Evolutionary conservation across 2,113 vertebrate species (phyloP), one percentile per base, ranked within the genome.

Genomic region (Carettochelys insculpta): DNA sequence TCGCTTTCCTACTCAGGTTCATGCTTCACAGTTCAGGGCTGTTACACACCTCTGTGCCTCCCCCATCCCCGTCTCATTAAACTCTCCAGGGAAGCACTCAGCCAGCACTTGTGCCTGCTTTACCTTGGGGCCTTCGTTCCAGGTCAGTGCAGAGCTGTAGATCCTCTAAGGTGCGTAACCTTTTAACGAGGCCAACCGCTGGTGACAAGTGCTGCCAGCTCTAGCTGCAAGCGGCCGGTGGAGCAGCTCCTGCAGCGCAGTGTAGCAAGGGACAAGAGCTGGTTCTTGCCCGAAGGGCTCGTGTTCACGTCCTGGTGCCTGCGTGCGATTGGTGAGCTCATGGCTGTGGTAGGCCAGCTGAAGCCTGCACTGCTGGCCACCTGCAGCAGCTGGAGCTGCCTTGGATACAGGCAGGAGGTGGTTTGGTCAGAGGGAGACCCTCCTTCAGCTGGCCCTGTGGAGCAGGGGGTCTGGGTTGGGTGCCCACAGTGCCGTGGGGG

Each of bases 241-340:
- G 84, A 50, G 80, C 78, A 3, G 0, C 0, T 4, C 31, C 75
- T 58, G 25, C 68, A 65, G 43, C 31, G n/a, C n/a, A n/a, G n/a
- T n/a, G 24, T 4, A 1, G n/a, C 3, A 0, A 4, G 43, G 25
- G 61, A 43, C 0, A 0, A 20, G 41, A 8, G 50, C 0, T 0
- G 41, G 80, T 87, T 85, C 52, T 41, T 54, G 14, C 50, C 27
- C 65, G 51, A 38, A 0, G 8, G 41, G 38, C 76, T 71, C 2
- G 5, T 52, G 68, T n/a, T 87, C 80, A 79, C 45, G 50, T 41
- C 29, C 1, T 0, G 0, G 27, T 0, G 0, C 90, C 76, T 0
- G 0, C 77, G 25, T 50, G 84, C n/a, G 52, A 73, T 34, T 52
- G 38, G 34, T 31, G 34, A 38, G n/a, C 8, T n/a, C 16, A 2